Base-by-base conservation (phyloP, 2,888 invertebrate species). In the Microctonus hyperodae region DNA sequence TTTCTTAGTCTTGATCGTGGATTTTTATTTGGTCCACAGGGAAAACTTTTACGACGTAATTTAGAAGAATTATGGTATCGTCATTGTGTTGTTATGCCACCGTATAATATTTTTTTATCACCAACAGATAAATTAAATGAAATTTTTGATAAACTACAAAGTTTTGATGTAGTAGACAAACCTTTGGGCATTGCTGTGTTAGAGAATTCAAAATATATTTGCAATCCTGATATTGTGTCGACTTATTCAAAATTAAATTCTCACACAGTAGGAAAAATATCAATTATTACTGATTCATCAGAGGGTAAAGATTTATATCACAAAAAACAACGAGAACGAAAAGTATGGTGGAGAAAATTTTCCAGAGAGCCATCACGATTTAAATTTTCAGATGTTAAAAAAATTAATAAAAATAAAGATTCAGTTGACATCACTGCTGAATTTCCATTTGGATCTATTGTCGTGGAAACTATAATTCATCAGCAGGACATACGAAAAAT, bases 291-390 rank as follows among this genome's bases (percentile, higher is more conserved):
- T 13, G 76, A 79, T 25, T 70, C 73, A n/a, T 83, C 85, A 53
- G 80, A 84, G 58, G 85, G 86, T 69, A 87, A 88, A 76, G 90
- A 90, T 73, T 87, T 89, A 78, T 93, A 92, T 80, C 89, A 91
- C 77, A 89, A 90, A 74, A 90, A 91, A 86, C 93, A 93, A 78
- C 87, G 91, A 69, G 90, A 92, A 76, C 87, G 93, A 65, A 92
- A 92, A 80, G 90, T 90, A 74, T 95, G 94, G 94, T 95, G 94
- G 94, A 90, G 93, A 84, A 92, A 91, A 81, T 89, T 91, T 72
- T 75, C 76, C n/a, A 78, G 77, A 63, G 70, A 77, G 58, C 94
- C 94, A 13, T 91, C 91, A 68, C 86, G 91, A 57, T 93, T 92
- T 81, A 80, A 83, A 48, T 80, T 92, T 9, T 88, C 88, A 58